Conservation (phyloP, 2,113 vertebrate species). For the Phaethornis superciliosus region DNA sequence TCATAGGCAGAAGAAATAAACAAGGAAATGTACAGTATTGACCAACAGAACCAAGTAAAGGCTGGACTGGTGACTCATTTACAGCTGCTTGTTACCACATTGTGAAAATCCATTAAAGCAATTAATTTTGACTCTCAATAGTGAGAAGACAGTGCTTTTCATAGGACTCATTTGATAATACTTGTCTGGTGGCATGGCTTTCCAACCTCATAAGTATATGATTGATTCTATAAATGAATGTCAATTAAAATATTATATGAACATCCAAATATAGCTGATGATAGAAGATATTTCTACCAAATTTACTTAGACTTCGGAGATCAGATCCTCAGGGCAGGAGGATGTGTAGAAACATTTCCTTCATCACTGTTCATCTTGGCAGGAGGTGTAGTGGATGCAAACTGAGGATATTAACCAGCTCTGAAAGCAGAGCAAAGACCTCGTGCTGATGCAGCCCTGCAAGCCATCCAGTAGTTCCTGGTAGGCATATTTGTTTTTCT, state of each 20-base stretch:
- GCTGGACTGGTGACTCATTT: neutral
- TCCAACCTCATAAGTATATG: neutral
- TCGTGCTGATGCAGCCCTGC: neutral
- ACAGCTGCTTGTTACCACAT: neutral
- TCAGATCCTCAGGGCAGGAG: neutral
- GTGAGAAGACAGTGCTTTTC: neutral
- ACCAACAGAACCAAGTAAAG: neutral
- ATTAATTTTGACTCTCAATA: neutral
- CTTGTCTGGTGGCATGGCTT: neutral
- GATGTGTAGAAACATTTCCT: neutral
- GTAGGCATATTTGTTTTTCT: neutral
- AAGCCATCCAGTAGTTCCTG: neutral
- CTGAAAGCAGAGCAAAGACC: neutral
- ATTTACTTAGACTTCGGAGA: neutral
- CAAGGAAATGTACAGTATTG: neutral
- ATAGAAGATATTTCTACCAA: neutral
- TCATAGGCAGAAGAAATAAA: neutral
- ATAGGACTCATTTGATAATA: neutral
- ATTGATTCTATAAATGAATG: neutral
- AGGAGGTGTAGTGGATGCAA: neutral
- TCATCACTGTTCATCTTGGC: neutral
- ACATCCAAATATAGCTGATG: neutral
- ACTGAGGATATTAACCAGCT: neutral
- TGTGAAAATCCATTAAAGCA: neutral
- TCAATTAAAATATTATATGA: neutral